Evolutionary conservation across 2,888 invertebrate species (phyloP).

Genomic region (Conus canariensis): DNA sequence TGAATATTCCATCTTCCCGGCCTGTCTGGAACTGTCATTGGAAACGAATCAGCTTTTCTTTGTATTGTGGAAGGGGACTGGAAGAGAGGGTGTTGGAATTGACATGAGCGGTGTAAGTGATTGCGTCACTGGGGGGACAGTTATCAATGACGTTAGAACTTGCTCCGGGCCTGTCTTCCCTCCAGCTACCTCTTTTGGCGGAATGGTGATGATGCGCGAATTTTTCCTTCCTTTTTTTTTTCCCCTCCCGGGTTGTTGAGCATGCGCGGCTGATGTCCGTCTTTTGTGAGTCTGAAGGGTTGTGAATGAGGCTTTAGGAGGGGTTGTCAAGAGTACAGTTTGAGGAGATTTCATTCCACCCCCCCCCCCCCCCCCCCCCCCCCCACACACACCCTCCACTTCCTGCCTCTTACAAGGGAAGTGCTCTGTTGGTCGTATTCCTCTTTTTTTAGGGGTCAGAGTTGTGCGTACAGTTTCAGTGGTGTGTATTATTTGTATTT

Average conservation of each 20-base stretch:
- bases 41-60: conserved; percentile 5
- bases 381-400: background rate
- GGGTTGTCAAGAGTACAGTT: background rate
- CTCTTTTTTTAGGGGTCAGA: background rate
- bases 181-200: background rate
- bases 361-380: background rate
- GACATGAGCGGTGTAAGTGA: conserved; percentile 1
- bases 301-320: background rate
- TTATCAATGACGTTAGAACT: conserved; percentile 32
- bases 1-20: conserved; percentile 22
- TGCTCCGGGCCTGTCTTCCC: background rate
- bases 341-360: background rate
- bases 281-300: conserved; percentile 6
- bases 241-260: background rate
- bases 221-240: background rate
- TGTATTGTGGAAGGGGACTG: background rate
- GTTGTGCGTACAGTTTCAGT: background rate
- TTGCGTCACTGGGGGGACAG: conserved; percentile 23
- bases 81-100: background rate
- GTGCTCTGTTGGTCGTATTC: background rate
- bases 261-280: background rate
- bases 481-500: background rate
- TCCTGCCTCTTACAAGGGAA: background rate
- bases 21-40: conserved; percentile 5
- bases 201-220: too few relatives aligned